Evolutionary conservation across 35 echinoderm and acorn worm genomes (phyloP).

Genomic region (Acanthaster planci): DNA sequence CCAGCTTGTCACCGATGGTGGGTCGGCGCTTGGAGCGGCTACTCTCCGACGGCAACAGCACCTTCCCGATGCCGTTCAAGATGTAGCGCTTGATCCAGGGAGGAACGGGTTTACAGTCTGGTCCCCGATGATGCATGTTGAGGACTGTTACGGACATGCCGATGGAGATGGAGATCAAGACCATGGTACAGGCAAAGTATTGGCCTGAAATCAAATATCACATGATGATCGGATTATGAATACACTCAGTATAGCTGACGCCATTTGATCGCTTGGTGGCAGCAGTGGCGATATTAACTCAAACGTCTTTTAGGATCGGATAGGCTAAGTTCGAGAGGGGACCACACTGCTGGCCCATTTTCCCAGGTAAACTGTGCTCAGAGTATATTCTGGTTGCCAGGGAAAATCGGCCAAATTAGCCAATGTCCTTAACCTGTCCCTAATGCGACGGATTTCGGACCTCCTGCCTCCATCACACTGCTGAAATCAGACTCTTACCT

Average conservation of each 20-base stretch:
- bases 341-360: no score
- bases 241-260: background rate
- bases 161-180: conserved; percentile 81
- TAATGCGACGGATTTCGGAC: no score
- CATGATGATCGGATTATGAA: background rate
- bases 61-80: conserved; percentile 50
- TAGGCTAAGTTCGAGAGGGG: no score
- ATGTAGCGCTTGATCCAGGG: conserved; percentile 79
- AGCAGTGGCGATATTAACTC: no score
- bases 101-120: conserved; percentile 79
- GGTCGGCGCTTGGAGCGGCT: background rate
- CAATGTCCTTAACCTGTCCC: no score
- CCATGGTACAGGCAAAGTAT: conserved; percentile 95
- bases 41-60: conserved; percentile 28
- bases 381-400: no score
- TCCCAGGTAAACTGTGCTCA: no score
- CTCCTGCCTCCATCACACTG: no score
- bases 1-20: conserved; percentile 25
- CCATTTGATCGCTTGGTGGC: background rate
- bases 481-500: conserved; percentile 63
- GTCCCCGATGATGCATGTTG: conserved; percentile 81
- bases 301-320: no score
- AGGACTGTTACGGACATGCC: conserved; percentile 86
- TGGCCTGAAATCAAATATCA: conserved; percentile 67
- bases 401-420: no score